Percentiles rank a stretch among this genome's conserved stretches.
phyloP scores from a whole-genome alignment of 2,797 vertebrate genomes.

The Phylloscopus collybita region DNA sequence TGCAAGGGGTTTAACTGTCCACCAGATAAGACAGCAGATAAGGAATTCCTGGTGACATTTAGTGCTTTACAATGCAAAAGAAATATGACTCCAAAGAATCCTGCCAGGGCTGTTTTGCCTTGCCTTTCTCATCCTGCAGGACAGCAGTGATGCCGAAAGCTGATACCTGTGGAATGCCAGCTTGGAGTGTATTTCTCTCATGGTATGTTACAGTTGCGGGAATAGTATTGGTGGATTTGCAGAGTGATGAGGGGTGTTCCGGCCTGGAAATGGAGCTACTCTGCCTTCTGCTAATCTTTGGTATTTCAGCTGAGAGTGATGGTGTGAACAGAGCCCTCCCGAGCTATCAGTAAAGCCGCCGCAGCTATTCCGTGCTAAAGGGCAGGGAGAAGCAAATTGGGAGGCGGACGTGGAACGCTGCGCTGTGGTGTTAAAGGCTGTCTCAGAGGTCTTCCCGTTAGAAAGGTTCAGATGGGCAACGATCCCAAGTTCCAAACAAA shows the following conservation, averaged over 20 bases:
- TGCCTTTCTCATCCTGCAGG: not conserved
- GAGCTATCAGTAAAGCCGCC: not conserved
- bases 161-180: not conserved
- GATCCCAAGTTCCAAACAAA: not conserved
- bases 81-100: not conserved
- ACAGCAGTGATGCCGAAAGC: not conserved
- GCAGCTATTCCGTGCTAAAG: too few species aligned
- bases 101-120: not conserved
- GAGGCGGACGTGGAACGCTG: fast-evolving
- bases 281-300: not conserved
- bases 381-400: too few species aligned
- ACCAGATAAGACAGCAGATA: not conserved
- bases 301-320: not conserved
- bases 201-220: not conserved
- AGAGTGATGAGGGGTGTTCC: fast-evolving
- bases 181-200: not conserved
- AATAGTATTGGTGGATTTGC: not conserved
- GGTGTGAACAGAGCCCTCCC: too few species aligned
- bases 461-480: not conserved
- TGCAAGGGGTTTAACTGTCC: not conserved
- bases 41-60: not conserved
- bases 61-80: not conserved
- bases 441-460: not conserved
- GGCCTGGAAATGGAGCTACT: not conserved
- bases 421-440: too few species aligned